Evolutionary conservation across 2,797 vertebrate species (phyloP).

Genomic region (Gallinago solitaria): DNA sequence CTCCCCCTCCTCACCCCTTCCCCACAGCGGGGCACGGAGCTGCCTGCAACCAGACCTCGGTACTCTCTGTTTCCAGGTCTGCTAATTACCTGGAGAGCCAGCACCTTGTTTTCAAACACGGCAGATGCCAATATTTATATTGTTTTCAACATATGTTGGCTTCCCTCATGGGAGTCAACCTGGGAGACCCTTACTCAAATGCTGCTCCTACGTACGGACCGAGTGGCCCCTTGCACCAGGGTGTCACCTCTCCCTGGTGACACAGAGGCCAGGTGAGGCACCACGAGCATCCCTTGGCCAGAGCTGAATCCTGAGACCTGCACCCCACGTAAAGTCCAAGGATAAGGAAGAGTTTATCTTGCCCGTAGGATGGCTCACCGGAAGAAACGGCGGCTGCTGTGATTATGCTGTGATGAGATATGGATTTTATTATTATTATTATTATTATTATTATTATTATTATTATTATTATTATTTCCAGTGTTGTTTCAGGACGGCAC

Average conservation of each 20-base stretch:
- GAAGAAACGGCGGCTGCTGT: not conserved
- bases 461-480: not conserved
- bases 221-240: fast-evolving
- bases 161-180: fast-evolving
- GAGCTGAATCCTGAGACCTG: not conserved
- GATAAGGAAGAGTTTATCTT: not conserved
- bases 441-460: not conserved
- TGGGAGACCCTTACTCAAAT: too few relatives aligned
- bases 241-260: not conserved
- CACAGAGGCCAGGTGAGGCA: not conserved
- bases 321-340: not conserved
- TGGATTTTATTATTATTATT: not conserved
- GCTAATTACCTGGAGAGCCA: not conserved
- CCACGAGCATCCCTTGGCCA: fast-evolving
- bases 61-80: too few relatives aligned
- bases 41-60: not conserved
- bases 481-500: not conserved
- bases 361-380: not conserved
- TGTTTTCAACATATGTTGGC: not conserved
- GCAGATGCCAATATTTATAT: not conserved
- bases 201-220: fast-evolving
- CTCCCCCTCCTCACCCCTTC: not conserved
- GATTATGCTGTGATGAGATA: not conserved
- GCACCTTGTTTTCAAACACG: fast-evolving
- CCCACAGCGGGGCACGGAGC: not conserved